These are phyloP conservation scores for Sarcoramphus papa DNA, from an alignment of 2,797 vertebrate species.

Conservation along the genomic window DNA sequence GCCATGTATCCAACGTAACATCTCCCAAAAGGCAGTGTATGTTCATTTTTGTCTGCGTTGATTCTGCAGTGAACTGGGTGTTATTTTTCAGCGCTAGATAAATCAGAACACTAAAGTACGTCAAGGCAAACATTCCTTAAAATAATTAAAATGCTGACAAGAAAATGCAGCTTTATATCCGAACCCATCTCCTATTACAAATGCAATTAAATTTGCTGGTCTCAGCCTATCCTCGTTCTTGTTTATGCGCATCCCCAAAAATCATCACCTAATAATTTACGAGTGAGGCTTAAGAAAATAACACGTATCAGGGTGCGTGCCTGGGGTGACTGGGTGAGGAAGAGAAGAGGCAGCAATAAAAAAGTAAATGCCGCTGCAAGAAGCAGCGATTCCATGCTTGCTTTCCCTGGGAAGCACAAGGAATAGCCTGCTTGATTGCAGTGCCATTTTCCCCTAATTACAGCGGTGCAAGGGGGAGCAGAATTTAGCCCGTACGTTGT, in stretches of 20 bases:
- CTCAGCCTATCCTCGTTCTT: not conserved
- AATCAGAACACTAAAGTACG: not conserved
- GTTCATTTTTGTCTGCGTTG: not conserved
- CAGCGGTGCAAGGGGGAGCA: not conserved
- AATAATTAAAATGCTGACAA: not conserved
- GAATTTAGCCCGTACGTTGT: not conserved
- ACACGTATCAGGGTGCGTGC: rapidly evolving
- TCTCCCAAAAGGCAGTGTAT: conserved; percentile 4
- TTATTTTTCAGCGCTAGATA: not conserved
- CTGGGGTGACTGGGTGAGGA: not conserved
- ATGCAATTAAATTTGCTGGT: not conserved
- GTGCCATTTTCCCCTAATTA: not conserved
- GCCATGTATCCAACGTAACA: not conserved
- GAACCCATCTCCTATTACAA: not conserved
- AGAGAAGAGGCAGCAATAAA: not conserved
- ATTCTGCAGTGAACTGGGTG: not conserved
- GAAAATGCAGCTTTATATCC: not conserved
- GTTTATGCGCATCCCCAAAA: not conserved
- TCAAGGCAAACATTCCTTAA: not conserved
- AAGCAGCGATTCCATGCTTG: not conserved
- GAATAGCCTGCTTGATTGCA: not conserved
- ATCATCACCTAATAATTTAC: not conserved
- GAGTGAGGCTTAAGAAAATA: not conserved
- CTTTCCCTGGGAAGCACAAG: not conserved
- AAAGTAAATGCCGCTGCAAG: rapidly evolving